Conservation (phyloP, 2,797 vertebrate genomes). For the Gila robusta region DNA sequence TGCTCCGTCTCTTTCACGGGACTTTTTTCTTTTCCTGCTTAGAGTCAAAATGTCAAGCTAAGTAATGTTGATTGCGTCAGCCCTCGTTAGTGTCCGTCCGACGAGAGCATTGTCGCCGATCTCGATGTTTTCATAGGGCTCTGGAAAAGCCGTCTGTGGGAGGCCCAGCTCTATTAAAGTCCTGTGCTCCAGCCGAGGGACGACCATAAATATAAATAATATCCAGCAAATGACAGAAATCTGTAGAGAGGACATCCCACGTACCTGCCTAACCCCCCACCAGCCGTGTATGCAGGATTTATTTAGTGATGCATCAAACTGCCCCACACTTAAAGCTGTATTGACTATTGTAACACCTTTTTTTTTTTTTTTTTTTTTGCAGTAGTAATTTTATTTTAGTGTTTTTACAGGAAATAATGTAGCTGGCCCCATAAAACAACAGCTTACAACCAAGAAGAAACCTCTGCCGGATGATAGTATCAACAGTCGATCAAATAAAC, state of each 20-base stretch:
- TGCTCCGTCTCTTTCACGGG: slow-evolving; percentile 9
- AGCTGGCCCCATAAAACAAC: not conserved
- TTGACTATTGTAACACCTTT: not conserved
- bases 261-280: not conserved
- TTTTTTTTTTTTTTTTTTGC: too few species aligned
- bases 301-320: slow-evolving; percentile 36
- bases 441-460: not conserved
- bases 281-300: slow-evolving; percentile 27
- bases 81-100: slow-evolving; percentile 67
- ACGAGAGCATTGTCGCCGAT: slow-evolving; percentile 51
- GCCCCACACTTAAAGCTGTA: slow-evolving; percentile 3
- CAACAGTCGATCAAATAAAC: slow-evolving; percentile 16
- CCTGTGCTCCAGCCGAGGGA: slow-evolving; percentile 26
- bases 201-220: slow-evolving; percentile 48
- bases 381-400: not conserved
- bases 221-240: slow-evolving; percentile 42
- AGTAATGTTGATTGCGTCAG: slow-evolving; percentile 70
- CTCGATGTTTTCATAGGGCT: slow-evolving; percentile 64
- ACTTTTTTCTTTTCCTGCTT: slow-evolving; percentile 52
- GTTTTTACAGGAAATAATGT: not conserved
- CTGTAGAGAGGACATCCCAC: slow-evolving; percentile 29
- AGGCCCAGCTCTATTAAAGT: slow-evolving; percentile 58
- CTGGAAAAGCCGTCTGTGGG: slow-evolving; percentile 65
- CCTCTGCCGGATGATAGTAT: not conserved
- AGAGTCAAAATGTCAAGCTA: slow-evolving; percentile 70